phyloP scores from a whole-genome alignment of 2,888 invertebrate species.

The Eupithecia dodoneata region DNA sequence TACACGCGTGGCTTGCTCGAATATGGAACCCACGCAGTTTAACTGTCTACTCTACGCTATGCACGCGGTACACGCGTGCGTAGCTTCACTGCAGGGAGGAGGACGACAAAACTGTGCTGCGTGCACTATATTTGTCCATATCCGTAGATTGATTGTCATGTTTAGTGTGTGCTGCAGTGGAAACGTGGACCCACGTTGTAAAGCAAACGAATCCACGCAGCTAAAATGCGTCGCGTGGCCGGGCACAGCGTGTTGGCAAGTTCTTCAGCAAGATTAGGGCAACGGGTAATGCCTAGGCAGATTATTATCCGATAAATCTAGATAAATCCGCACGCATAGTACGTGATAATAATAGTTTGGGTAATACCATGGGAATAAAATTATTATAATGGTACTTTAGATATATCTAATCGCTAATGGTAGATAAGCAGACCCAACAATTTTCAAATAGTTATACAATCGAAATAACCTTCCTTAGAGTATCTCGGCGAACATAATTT shows the following conservation, averaged over 20 bases:
- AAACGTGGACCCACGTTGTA: too few relatives aligned
- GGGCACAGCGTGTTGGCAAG: not conserved
- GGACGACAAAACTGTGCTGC: too few relatives aligned
- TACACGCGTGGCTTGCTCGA: too few relatives aligned
- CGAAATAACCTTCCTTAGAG: constrained; percentile 61
- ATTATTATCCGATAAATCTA: constrained; percentile 1
- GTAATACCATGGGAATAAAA: constrained; percentile 50
- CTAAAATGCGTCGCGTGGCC: too few relatives aligned
- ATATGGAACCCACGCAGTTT: too few relatives aligned
- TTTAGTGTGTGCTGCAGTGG: too few relatives aligned
- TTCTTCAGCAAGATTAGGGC: not conserved
- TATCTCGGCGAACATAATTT: constrained; percentile 62
- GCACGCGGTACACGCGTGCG: too few relatives aligned
- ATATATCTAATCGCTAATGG: constrained; percentile 50
- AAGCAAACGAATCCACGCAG: too few relatives aligned
- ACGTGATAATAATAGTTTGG: not conserved
- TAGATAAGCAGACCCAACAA: constrained; percentile 55
- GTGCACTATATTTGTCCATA: too few relatives aligned
- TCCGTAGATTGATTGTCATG: too few relatives aligned
- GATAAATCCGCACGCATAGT: constrained; percentile 3
- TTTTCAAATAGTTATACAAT: constrained; percentile 61
- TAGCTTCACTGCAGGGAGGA: too few relatives aligned
- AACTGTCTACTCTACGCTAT: too few relatives aligned
- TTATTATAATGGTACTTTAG: constrained; percentile 50
- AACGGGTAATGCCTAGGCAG: not conserved